phyloP scores from a whole-genome alignment of 1,140 invertebrate genomes.

The Eueides isabella region DNA sequence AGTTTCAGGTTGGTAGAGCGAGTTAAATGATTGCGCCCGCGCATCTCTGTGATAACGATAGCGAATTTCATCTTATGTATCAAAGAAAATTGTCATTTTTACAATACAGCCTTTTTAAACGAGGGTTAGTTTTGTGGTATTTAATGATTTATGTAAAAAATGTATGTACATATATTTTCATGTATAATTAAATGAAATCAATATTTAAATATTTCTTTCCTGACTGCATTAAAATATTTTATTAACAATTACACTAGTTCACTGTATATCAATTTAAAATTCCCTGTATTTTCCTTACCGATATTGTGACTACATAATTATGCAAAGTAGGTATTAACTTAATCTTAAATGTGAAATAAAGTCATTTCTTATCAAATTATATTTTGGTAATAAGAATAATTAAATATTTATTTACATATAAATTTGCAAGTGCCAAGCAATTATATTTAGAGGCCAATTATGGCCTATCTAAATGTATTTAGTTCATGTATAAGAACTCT shows the following conservation, averaged over 20 bases:
- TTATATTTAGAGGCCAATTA: neutral
- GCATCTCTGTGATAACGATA: conserved; percentile 56
- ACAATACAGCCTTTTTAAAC: neutral
- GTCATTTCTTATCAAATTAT: neutral
- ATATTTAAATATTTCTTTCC: too few species aligned
- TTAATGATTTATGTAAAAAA: too few species aligned
- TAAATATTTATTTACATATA: neutral
- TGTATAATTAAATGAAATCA: too few species aligned
- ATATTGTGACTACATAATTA: neutral
- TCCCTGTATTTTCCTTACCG: too few species aligned
- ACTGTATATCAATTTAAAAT: too few species aligned
- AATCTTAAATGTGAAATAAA: neutral
- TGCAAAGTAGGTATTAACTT: neutral
- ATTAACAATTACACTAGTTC: too few species aligned
- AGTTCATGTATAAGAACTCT: neutral
- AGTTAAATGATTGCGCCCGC: conserved; percentile 52
- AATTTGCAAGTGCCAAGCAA: neutral
- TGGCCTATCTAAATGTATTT: neutral
- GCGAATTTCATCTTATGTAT: conserved; percentile 17
- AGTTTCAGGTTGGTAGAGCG: conserved; percentile 42
- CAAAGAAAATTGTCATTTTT: neutral
- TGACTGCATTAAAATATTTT: too few species aligned
- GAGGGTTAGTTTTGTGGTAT: too few species aligned
- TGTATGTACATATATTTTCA: too few species aligned
- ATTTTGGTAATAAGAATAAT: neutral